Base-by-base conservation (phyloP, 1,140 invertebrate genomes). In the Achatina immaculata region DNA sequence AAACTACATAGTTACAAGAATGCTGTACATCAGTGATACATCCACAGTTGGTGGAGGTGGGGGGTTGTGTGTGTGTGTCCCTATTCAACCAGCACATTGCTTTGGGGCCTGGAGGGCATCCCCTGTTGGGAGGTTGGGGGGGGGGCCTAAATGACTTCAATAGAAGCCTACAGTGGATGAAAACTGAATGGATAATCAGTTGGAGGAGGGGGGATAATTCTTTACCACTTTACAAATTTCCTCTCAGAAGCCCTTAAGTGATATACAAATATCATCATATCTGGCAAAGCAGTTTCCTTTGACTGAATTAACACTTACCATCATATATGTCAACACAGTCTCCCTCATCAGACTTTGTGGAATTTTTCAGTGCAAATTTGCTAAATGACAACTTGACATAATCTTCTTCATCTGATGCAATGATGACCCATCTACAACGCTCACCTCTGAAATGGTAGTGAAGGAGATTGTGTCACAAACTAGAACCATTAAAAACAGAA, bases 351-450 rank as follows among this genome's bases (percentile, higher is more conserved):
- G 72, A 51, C 28, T 55, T 55, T 31, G 40, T 36, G n/a, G 72
- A 42, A n/a, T 45, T 74, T 55, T 74, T 74, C 42, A 74, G 14
- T 45, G 34, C 16, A 43, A 74, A 74, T n/a, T 74, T 51, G 42
- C 43, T 28, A 34, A 74, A 74, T 21, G 6, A 31, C 43, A 74
- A 43, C 48, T 74, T 6, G n/a, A 74, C 36, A n/a, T 24, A 19
- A 14, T 31, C 11, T 16, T 51, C 36, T 3, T 51, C n/a, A 31
- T 74, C n/a, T 19, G 72, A 45, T 28, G 72, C 3, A 4, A 34
- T 74, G 72, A 74, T 74, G 43, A 74, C 31, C 72, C 72, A 74
- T 36, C n/a, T 31, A 55, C 72, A 74, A 1, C 9, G 40, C 31
- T 21, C 42, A 45, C 72, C 45, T 36, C 72, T 74, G 72, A 21